These are phyloP conservation scores for Istiophorus platypterus DNA, from an alignment of 2,113 vertebrate genomes.

Conservation along the genomic window DNA sequence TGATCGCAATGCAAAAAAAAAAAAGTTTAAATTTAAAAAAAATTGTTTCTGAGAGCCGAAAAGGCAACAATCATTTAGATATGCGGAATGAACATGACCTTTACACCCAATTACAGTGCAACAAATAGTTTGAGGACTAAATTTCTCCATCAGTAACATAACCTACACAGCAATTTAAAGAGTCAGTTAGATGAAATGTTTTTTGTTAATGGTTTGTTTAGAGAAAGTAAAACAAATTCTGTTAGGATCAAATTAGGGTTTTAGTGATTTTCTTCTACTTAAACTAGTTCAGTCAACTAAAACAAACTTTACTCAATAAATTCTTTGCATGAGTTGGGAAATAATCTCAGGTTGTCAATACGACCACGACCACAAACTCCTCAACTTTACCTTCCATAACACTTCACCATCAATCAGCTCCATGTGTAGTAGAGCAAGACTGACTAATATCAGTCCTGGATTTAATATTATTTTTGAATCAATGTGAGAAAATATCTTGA, in stretches of 20 bases:
- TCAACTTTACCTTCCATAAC: not conserved
- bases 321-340: not conserved
- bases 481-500: conserved; percentile 12
- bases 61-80: conserved; percentile 47
- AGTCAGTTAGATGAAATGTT: not conserved
- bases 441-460: not conserved
- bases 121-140: not conserved
- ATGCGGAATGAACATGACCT: not conserved
- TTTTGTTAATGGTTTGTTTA: not conserved
- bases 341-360: not conserved
- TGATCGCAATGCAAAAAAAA: conserved; percentile 1
- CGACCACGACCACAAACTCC: not conserved
- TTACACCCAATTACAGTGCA: not conserved
- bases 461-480: not conserved
- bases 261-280: not conserved
- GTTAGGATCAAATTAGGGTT: not conserved
- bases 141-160: not conserved
- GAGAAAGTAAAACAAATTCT: not conserved
- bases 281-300: not conserved
- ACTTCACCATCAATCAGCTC: not conserved
- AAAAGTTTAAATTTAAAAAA: not conserved
- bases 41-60: conserved; percentile 33
- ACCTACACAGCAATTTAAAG: conserved; percentile 7
- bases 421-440: not conserved
- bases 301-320: not conserved